Conservation (phyloP, 2,797 vertebrate genomes). For the Mareca penelope region DNA sequence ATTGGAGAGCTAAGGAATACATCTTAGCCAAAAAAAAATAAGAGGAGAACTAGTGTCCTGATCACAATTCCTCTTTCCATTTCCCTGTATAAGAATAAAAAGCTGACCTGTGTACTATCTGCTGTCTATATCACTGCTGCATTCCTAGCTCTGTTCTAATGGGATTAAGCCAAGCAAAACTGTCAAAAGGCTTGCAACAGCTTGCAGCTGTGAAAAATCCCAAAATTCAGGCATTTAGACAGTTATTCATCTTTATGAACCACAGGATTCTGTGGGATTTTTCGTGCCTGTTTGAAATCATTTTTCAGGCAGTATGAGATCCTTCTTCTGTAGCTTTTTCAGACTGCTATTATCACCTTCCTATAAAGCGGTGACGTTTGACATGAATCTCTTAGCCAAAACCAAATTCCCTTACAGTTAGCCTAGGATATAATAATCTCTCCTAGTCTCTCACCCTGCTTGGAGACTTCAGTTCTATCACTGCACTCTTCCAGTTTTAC, state of each 20-base stretch:
- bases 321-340: background rate
- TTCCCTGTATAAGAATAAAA: background rate
- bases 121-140: background rate
- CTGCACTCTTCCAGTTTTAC: background rate
- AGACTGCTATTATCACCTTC: background rate
- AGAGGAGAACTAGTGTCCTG: background rate
- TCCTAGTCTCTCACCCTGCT: rapidly evolving
- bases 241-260: background rate
- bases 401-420: background rate
- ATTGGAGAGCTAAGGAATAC: background rate
- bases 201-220: background rate
- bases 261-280: background rate
- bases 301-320: background rate
- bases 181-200: background rate
- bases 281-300: background rate
- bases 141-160: background rate
- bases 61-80: background rate
- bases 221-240: background rate
- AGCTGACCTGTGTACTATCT: background rate
- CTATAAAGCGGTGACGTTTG: background rate
- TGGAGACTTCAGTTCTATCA: background rate
- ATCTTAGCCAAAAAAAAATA: background rate
- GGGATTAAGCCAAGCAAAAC: background rate
- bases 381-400: background rate
- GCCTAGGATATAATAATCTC: background rate